phyloP scores from a whole-genome alignment of 2,888 invertebrate species.

The Philaethria dido region DNA sequence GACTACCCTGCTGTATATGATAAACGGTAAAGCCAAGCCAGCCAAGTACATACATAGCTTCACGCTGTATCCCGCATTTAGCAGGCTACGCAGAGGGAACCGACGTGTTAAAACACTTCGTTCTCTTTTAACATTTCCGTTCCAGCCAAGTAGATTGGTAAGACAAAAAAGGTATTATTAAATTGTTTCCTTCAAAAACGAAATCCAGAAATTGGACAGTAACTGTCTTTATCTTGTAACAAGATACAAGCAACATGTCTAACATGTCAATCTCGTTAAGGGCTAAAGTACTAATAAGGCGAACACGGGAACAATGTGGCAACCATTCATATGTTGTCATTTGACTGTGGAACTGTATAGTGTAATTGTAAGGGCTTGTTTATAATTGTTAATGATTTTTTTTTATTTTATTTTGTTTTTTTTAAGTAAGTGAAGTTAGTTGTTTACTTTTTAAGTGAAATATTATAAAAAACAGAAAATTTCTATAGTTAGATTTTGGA shows the following conservation, averaged over 20 bases:
- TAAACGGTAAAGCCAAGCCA: too few relatives aligned
- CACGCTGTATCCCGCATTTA: too few relatives aligned
- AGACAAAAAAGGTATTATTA: constrained; percentile 1
- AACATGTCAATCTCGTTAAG: constrained; percentile 42
- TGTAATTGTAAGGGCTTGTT: constrained; percentile 5
- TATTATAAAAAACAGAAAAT: too few relatives aligned
- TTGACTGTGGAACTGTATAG: constrained; percentile 11
- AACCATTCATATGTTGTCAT: constrained; percentile 35
- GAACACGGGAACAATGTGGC: constrained; percentile 39
- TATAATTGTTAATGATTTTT: not conserved
- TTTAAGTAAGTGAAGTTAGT: too few relatives aligned
- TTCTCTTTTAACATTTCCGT: too few relatives aligned
- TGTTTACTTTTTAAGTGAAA: too few relatives aligned
- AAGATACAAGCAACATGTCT: constrained; percentile 15
- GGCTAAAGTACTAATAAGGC: constrained; percentile 45
- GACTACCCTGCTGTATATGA: too few relatives aligned
- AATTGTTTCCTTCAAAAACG: constrained; percentile 19
- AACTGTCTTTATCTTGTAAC: constrained; percentile 16
- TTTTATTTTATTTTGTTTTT: not conserved
- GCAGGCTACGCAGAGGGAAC: too few relatives aligned
- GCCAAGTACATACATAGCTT: too few relatives aligned
- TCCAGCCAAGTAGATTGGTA: not conserved
- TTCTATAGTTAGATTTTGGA: too few relatives aligned
- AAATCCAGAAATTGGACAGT: constrained; percentile 2
- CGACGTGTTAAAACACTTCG: too few relatives aligned